Evolutionary conservation across 1,140 invertebrate genomes (phyloP), one percentile per base, ranked within the genome.

Genomic region (Trichonephila clavipes): DNA sequence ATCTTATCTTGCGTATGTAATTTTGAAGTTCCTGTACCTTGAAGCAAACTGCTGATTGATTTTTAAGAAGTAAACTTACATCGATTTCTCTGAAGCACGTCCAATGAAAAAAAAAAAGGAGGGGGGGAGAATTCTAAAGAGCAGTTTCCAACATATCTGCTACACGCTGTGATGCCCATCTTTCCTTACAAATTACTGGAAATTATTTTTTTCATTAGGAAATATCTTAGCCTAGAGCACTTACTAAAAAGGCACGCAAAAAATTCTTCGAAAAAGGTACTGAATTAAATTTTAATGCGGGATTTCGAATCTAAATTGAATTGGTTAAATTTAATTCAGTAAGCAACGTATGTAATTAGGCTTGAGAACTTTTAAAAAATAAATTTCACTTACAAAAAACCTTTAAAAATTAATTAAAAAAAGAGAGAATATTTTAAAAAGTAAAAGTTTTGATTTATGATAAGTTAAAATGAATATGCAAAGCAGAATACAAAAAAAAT

Each of bases 171-270:
- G 21, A 12, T 24, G 2, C 8, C 8, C 4, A 69, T 24, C 66
- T 69, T 69, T 24, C n/a, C 66, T 69, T 69, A 4, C 1, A 24
- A 69, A 69, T 69, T 24, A n/a, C 66, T 69, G n/a, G n/a, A 24
- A 28, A 69, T 69, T 69, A 69, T 69, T 69, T 69, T 24, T 69
- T 40, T 40, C 66, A 69, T 69, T 69, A 69, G 66, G 28, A 69
- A 69, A 69, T 69, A n/a, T n/a, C 24, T 28, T 28, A n/a, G 66
- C 66, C 66, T 10, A 8, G n/a, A 69, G 24, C 66, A 24, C 12
- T 24, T 8, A n/a, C 12, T 69, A 24, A 69, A 28, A 24, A 24
- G 14, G 10, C 12, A 3, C 66, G 14, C 7, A 10, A 21, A 69
- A 12, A 7, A 3, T 51, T 5, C 51, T 51, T 51, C 51, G 51